Percentiles rank a stretch among this genome's conserved stretches.
Conservation (phyloP, 2,888 invertebrate species). For the Phanerotoma sp. region DNA sequence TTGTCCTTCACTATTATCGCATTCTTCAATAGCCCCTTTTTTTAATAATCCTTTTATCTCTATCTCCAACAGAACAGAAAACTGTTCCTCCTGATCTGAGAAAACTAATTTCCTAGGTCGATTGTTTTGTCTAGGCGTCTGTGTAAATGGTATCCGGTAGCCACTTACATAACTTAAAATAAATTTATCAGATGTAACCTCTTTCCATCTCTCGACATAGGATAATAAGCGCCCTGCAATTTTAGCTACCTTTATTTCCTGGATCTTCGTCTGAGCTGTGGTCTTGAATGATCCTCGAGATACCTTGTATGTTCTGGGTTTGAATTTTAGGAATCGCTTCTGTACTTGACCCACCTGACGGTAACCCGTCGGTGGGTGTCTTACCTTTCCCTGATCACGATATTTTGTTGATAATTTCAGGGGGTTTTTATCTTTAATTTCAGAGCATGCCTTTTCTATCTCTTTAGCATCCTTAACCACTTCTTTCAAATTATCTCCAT, state of each 20-base stretch:
- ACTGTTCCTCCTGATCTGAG: not conserved
- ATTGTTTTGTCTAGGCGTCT: not conserved
- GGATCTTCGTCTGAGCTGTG: conserved; percentile 10
- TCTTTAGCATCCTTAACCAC: conserved; percentile 29
- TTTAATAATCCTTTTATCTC: conserved; percentile 2
- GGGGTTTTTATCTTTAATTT: conserved; percentile 21
- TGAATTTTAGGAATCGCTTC: conserved; percentile 9
- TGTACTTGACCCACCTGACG: conserved; percentile 25
- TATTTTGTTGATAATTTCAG: conserved; percentile 8
- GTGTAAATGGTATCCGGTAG: not conserved
- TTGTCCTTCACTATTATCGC: not conserved
- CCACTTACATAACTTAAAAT: conserved; percentile 10
- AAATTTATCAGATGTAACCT: conserved; percentile 14
- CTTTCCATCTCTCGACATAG: conserved; percentile 10
- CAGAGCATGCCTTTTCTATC: conserved; percentile 26
- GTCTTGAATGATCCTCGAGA: not conserved
- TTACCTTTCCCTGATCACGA: conserved; percentile 27
- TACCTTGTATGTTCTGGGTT: not conserved
- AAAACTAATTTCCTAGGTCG: not conserved
- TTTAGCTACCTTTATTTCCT: conserved; percentile 21
- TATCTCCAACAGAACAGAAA: not conserved
- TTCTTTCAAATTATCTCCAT: conserved; percentile 27
- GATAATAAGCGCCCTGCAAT: conserved; percentile 5
- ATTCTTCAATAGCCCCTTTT: conserved; percentile 3
- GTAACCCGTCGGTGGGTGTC: conserved; percentile 18